These are phyloP conservation scores for Anagrus nilaparvatae DNA, from an alignment of 1,140 invertebrate species.

Conservation along the genomic window DNA sequence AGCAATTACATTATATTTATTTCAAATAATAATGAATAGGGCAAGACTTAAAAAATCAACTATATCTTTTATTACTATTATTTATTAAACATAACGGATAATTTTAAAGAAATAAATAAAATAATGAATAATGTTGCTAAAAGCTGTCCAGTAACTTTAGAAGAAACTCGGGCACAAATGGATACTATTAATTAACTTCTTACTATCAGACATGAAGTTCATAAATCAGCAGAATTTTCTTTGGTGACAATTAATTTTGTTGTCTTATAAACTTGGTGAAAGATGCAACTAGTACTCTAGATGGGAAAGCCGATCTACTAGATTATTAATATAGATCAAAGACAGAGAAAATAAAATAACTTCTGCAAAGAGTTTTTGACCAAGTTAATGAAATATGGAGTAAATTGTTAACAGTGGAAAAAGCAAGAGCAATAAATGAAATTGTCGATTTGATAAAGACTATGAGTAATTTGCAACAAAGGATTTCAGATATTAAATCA, in stretches of 20 bases:
- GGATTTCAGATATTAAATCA: slow-evolving; percentile 59
- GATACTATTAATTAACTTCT: too few relatives aligned
- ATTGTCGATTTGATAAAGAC: slow-evolving; percentile 64
- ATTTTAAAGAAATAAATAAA: too few relatives aligned
- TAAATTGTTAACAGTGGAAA: slow-evolving; percentile 55
- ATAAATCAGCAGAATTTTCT: slow-evolving; percentile 67
- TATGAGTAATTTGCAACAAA: slow-evolving; percentile 59
- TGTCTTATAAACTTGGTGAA: slow-evolving; percentile 66
- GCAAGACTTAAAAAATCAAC: too few relatives aligned
- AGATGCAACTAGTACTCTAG: slow-evolving; percentile 57
- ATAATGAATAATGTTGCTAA: too few relatives aligned
- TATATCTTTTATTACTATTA: too few relatives aligned
- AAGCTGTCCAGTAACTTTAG: too few relatives aligned
- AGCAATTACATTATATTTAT: too few relatives aligned
- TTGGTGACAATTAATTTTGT: slow-evolving; percentile 59
- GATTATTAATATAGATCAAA: slow-evolving; percentile 63
- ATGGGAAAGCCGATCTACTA: slow-evolving; percentile 56
- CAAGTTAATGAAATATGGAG: slow-evolving; percentile 65
- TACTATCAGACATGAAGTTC: slow-evolving; percentile 75
- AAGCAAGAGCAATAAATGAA: slow-evolving; percentile 58
- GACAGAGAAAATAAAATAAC: slow-evolving; percentile 46
- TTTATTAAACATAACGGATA: too few relatives aligned
- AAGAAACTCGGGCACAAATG: too few relatives aligned
- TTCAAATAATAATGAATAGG: too few relatives aligned
- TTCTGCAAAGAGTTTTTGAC: slow-evolving; percentile 50